Percentiles rank a stretch among this genome's conserved stretches.
phyloP scores from a whole-genome alignment of 1,140 invertebrate genomes.

The Brachystomella parvula region DNA sequence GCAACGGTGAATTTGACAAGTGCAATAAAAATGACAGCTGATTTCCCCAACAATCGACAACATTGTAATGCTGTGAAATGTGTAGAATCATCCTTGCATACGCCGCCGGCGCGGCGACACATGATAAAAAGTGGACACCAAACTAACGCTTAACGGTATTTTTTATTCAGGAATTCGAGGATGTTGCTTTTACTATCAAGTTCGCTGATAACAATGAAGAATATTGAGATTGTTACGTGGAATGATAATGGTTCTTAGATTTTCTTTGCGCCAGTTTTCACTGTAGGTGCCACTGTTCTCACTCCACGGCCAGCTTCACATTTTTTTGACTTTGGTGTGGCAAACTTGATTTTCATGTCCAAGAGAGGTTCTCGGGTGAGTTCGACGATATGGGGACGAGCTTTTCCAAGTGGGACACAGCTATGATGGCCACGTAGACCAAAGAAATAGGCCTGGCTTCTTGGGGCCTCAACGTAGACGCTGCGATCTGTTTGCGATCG shows the following conservation, averaged over 20 bases:
- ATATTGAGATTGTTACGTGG: not conserved
- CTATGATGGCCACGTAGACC: conserved; percentile 33
- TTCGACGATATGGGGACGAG: conserved; percentile 34
- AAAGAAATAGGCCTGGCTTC: conserved; percentile 27
- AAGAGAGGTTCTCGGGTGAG: conserved; percentile 18
- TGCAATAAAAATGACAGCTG: not conserved
- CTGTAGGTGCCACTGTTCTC: not conserved
- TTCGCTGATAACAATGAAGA: not conserved
- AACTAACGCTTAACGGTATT: not conserved
- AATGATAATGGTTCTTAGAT: not conserved
- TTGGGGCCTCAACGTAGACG: conserved; percentile 17
- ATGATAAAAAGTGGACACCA: not conserved
- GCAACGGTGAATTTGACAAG: not conserved
- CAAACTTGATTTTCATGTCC: conserved; percentile 13
- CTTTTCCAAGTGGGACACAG: too few species aligned
- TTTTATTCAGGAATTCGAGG: not conserved
- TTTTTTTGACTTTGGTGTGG: not conserved
- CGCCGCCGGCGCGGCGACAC: not conserved
- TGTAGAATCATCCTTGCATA: not conserved
- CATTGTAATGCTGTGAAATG: not conserved
- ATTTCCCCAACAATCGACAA: not conserved
- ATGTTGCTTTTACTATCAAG: not conserved
- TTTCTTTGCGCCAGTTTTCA: not conserved
- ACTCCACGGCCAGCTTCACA: not conserved
- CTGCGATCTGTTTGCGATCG: conserved; percentile 18